Evolutionary conservation across 2,797 vertebrate genomes (phyloP).

Genomic region (Labroides dimidiatus): DNA sequence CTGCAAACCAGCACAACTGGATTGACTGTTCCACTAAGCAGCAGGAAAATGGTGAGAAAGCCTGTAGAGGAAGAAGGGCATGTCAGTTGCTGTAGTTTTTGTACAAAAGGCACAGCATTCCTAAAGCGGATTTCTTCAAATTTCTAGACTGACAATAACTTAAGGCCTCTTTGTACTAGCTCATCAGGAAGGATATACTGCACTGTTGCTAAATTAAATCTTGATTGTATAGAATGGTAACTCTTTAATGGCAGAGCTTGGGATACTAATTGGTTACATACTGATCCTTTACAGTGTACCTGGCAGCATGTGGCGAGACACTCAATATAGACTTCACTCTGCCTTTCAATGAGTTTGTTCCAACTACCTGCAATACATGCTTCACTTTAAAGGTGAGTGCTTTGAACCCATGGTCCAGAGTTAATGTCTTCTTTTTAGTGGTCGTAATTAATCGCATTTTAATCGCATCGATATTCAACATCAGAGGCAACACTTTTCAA

Average conservation of each 20-base stretch:
- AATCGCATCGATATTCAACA: too few relatives aligned
- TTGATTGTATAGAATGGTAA: conserved; percentile 28
- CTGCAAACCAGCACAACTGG: conserved; percentile 99
- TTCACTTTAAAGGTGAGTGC: conserved; percentile 91
- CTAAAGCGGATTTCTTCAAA: neutral
- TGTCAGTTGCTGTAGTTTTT: neutral
- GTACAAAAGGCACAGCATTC: neutral
- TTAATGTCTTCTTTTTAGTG: neutral
- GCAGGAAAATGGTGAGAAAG: conserved; percentile 93
- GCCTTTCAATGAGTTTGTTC: conserved; percentile 97
- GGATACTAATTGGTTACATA: conserved; percentile 54
- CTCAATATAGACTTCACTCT: conserved; percentile 96
- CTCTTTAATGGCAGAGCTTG: conserved; percentile 15
- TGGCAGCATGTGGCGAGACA: conserved; percentile 97
- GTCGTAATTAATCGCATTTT: too few relatives aligned
- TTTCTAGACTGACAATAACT: neutral
- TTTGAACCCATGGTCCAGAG: neutral
- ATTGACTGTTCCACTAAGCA: conserved; percentile 99
- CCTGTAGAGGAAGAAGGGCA: neutral
- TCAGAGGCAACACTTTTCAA: too few relatives aligned
- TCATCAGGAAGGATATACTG: conserved; percentile 13
- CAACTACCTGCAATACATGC: conserved; percentile 91
- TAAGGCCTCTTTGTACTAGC: conserved; percentile 26
- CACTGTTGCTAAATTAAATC: conserved; percentile 31
- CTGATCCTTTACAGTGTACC: conserved; percentile 88